Percentiles rank a stretch among this genome's conserved stretches.
These are phyloP conservation scores for Chiloscyllium punctatum DNA, from an alignment of 2,797 vertebrate genomes.

Conservation along the genomic window DNA sequence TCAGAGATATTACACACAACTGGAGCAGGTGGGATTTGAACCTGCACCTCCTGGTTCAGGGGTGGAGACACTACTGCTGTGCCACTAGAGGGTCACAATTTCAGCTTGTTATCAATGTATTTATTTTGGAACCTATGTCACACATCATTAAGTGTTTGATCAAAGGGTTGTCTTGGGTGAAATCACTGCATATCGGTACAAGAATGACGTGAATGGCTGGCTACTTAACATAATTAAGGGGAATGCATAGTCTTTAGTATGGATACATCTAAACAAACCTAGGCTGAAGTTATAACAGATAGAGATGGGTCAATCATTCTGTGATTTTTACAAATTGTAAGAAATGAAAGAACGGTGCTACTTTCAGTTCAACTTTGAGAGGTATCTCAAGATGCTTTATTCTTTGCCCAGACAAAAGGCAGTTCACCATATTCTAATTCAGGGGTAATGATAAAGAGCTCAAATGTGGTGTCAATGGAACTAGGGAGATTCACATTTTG, in stretches of 20 bases:
- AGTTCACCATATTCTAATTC: not conserved
- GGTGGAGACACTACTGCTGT: too few relatives aligned
- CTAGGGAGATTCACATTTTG: not conserved
- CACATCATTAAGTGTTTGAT: not conserved
- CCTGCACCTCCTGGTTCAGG: too few relatives aligned
- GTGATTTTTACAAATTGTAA: not conserved
- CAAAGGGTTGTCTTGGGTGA: not conserved
- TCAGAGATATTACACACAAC: too few relatives aligned
- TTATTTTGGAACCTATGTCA: not conserved
- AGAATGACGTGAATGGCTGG: not conserved
- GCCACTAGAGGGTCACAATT: not conserved
- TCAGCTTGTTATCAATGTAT: not conserved
- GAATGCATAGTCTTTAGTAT: not conserved
- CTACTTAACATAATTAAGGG: not conserved
- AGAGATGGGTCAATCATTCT: not conserved
- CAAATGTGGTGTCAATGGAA: not conserved
- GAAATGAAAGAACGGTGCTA: not conserved
- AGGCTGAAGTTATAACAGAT: too few relatives aligned
- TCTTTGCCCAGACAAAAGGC: not conserved
- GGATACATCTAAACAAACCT: too few relatives aligned
- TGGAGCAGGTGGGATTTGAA: too few relatives aligned
- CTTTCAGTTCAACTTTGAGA: not conserved
- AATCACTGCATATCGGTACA: not conserved
- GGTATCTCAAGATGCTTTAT: not conserved
- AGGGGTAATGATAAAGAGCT: not conserved